Percentiles rank a stretch among this genome's conserved stretches.
phyloP scores from a whole-genome alignment of 1,140 invertebrate species.

The Mya arenaria region DNA sequence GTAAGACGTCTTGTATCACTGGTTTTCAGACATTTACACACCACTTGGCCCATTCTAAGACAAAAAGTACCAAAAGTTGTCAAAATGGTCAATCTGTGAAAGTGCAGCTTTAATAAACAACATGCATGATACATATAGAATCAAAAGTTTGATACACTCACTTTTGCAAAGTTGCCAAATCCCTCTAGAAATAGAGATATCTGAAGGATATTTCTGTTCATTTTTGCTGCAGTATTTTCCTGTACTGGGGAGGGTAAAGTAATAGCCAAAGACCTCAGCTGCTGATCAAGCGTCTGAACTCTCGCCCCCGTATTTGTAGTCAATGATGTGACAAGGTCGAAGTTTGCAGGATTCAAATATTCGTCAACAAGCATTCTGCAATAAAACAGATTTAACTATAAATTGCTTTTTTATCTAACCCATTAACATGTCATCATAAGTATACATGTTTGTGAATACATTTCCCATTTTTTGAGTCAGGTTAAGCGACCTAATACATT shows the following conservation, averaged over 20 bases:
- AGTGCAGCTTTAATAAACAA: too few species aligned
- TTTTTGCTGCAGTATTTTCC: slow-evolving; percentile 30
- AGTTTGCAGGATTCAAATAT: slow-evolving; percentile 67
- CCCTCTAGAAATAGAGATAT: slow-evolving; percentile 72
- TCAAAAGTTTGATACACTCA: too few species aligned
- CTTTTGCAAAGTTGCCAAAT: slow-evolving; percentile 70
- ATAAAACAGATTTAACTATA: slow-evolving; percentile 14
- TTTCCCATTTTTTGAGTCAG: too few species aligned
- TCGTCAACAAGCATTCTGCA: slow-evolving; percentile 71
- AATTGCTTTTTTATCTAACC: not conserved
- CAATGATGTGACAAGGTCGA: slow-evolving; percentile 64
- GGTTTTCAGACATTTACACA: too few species aligned
- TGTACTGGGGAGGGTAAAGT: not conserved
- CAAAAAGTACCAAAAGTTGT: too few species aligned
- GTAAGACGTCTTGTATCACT: too few species aligned
- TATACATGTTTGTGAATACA: not conserved
- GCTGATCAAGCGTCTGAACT: slow-evolving; percentile 39
- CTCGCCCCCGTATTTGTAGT: not conserved
- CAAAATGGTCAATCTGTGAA: too few species aligned
- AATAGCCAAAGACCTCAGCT: slow-evolving; percentile 31
- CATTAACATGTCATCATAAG: not conserved
- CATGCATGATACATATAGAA: too few species aligned
- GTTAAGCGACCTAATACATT: too few species aligned
- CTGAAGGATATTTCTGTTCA: slow-evolving; percentile 69
- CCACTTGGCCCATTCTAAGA: too few species aligned